These are phyloP conservation scores for Sorex araneus DNA, from an alignment of 2,113 vertebrate species.

Conservation along the genomic window DNA sequence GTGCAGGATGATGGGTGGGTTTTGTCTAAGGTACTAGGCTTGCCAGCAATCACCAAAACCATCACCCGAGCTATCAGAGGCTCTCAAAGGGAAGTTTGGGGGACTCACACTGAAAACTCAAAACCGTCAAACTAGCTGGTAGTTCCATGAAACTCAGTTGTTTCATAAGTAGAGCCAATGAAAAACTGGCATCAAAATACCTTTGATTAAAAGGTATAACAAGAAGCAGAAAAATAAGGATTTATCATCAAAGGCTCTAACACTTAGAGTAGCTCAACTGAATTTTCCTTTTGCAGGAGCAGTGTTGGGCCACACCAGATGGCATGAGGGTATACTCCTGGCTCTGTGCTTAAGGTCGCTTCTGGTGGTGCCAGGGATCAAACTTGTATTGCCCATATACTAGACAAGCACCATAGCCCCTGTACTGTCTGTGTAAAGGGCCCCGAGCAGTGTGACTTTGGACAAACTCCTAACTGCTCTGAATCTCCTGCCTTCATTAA, in stretches of 20 bases:
- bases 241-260: neutral
- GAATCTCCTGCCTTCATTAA: neutral
- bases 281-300: too few relatives aligned
- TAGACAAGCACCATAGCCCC: too few relatives aligned
- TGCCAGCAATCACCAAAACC: too few relatives aligned
- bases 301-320: too few relatives aligned
- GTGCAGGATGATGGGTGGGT: neutral
- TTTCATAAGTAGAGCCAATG: neutral
- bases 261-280: too few relatives aligned
- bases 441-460: neutral
- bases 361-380: too few relatives aligned
- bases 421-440: too few relatives aligned
- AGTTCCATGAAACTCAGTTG: neutral
- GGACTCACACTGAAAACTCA: neutral
- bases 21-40: neutral
- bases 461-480: neutral
- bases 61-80: neutral
- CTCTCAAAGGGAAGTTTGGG: too few relatives aligned
- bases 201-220: slow-evolving; percentile 10
- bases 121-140: neutral
- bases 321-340: too few relatives aligned
- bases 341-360: too few relatives aligned
- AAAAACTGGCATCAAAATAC: neutral
- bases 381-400: too few relatives aligned
- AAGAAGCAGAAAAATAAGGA: neutral